Evolutionary conservation across 2,113 vertebrate species (phyloP).

Genomic region (Brienomyrus brachyistius): DNA sequence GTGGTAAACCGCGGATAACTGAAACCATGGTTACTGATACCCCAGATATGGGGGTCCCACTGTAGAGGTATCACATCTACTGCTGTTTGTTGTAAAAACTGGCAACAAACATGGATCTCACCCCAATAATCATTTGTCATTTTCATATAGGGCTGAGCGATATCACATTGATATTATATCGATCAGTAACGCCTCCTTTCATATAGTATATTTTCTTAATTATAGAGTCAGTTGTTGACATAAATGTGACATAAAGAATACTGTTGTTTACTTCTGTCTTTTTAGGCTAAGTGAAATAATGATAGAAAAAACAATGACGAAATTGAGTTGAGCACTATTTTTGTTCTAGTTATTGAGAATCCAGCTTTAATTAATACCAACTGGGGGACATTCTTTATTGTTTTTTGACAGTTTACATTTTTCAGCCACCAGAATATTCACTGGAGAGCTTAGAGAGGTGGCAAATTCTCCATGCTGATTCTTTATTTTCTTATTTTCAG

Average conservation of each 20-base stretch:
- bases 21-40: not conserved
- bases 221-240: not conserved
- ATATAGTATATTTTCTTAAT: not conserved
- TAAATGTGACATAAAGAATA: not conserved
- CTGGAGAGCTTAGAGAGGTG: not conserved
- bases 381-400: not conserved
- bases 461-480: not conserved
- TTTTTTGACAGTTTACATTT: not conserved
- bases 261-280: not conserved
- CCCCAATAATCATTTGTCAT: not conserved
- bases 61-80: not conserved
- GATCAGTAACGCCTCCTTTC: not conserved
- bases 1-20: not conserved
- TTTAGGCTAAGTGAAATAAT: not conserved
- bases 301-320: not conserved
- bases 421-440: not conserved
- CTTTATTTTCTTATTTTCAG: not conserved
- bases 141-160: not conserved
- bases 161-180: too few relatives aligned
- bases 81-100: not conserved
- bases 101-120: not conserved
- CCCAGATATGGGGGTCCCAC: not conserved
- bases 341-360: not conserved
- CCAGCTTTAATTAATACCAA: not conserved
- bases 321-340: not conserved